Percentiles rank a stretch among this genome's conserved stretches.
Evolutionary conservation across 2,113 vertebrate species (phyloP).

Genomic region (Meriones unguiculatus): DNA sequence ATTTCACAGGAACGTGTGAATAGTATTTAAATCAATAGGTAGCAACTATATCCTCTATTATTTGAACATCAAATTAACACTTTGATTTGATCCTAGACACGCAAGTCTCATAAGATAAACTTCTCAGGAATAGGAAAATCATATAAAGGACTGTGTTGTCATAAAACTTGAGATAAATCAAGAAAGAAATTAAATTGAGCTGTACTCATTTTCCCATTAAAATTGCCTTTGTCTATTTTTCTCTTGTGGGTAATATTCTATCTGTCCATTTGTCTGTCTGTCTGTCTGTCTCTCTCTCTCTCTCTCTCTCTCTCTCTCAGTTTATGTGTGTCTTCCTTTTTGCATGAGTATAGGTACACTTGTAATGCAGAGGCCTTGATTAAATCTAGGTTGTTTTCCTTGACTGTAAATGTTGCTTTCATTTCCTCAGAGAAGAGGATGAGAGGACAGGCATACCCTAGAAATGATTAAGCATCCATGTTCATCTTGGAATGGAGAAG

Average conservation of each 20-base stretch:
- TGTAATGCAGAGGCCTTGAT: background rate
- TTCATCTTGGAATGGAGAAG: background rate
- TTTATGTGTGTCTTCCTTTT: background rate
- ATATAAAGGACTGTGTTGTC: background rate
- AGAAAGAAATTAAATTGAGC: background rate
- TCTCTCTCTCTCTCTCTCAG: background rate
- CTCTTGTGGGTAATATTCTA: background rate
- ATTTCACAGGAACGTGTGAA: background rate
- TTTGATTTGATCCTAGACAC: background rate
- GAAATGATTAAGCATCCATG: background rate
- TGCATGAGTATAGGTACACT: background rate
- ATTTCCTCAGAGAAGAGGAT: too few species aligned
- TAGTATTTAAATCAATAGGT: background rate
- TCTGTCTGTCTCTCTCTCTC: background rate
- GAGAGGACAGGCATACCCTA: too few species aligned
- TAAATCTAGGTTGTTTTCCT: background rate
- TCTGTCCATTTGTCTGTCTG: background rate
- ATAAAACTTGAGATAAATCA: background rate
- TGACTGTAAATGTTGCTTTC: too few species aligned
- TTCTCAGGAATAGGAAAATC: background rate
- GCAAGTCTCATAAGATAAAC: background rate
- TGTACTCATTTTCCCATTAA: background rate
- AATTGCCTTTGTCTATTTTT: background rate
- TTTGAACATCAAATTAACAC: background rate
- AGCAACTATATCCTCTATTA: rapidly evolving